phyloP scores from a whole-genome alignment of 1,140 invertebrate species.

The Nylanderia fulva region DNA sequence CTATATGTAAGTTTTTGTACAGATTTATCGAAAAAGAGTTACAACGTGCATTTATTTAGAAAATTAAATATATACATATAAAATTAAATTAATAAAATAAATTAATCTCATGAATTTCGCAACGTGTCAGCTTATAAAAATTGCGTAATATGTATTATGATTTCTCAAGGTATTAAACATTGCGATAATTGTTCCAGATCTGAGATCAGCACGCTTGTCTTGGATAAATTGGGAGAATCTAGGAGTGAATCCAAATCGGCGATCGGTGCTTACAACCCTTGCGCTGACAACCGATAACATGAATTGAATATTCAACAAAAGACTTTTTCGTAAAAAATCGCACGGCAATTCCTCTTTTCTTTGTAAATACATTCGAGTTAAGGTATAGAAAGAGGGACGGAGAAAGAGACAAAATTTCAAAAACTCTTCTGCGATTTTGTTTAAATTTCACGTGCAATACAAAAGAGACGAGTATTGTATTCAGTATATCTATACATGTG shows the following conservation, averaged over 20 bases:
- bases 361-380: slow-evolving; percentile 80
- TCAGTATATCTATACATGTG: slow-evolving; percentile 71
- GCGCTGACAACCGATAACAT: slow-evolving; percentile 92
- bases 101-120: not conserved
- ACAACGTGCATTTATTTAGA: not conserved
- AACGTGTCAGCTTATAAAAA: not conserved
- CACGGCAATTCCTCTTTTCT: slow-evolving; percentile 64
- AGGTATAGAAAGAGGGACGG: not conserved
- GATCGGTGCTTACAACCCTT: slow-evolving; percentile 93
- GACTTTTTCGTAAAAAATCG: not conserved
- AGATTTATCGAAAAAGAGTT: not conserved
- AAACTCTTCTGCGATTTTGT: slow-evolving; percentile 58
- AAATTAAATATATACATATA: too few species aligned
- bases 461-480: slow-evolving; percentile 73
- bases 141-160: not conserved
- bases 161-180: not conserved
- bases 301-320: slow-evolving; percentile 82
- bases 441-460: slow-evolving; percentile 83
- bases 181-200: slow-evolving; percentile 89
- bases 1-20: too few species aligned
- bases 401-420: not conserved
- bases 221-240: slow-evolving; percentile 99
- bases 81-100: too few species aligned
- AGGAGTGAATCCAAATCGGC: slow-evolving; percentile 95
- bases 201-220: slow-evolving; percentile 97